Conservation (phyloP, 2,888 invertebrate species). For the Himalopsyche japonica region DNA sequence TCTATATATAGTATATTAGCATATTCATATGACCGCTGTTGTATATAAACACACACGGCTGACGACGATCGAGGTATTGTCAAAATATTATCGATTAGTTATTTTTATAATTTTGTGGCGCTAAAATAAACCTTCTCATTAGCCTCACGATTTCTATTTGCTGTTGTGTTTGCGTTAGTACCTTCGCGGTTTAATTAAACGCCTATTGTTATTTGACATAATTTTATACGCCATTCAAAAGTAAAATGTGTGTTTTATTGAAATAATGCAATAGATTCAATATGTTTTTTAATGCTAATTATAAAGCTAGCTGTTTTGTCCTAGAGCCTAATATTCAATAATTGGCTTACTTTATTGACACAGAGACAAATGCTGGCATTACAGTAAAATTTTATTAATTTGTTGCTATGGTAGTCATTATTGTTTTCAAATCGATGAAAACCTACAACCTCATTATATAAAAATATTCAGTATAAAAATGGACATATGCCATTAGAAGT, state of each 20-base stretch:
- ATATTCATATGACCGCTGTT: not conserved
- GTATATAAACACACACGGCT: not conserved
- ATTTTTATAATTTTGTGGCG: not conserved
- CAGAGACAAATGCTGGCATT: too few relatives aligned
- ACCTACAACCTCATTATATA: too few relatives aligned
- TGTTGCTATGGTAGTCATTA: too few relatives aligned
- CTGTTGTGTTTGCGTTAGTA: not conserved
- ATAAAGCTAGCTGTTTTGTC: not conserved
- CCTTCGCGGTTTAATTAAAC: not conserved
- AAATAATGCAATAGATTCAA: not conserved
- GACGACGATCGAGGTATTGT: not conserved
- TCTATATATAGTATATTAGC: not conserved
- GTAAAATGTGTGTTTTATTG: not conserved
- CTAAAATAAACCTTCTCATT: too few relatives aligned
- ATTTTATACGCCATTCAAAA: not conserved
- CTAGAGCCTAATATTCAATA: too few relatives aligned
- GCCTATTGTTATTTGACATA: not conserved
- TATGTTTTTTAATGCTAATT: not conserved
- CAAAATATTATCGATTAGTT: not conserved
- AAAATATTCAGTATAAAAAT: too few relatives aligned
- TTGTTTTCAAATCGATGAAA: too few relatives aligned
- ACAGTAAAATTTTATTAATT: too few relatives aligned
- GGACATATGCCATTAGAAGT: too few relatives aligned
- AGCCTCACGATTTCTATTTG: too few relatives aligned
- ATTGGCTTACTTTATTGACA: too few relatives aligned